phyloP scores from a whole-genome alignment of 64 coral and sea anemone genomes.

The Pachyseris speciosa region DNA sequence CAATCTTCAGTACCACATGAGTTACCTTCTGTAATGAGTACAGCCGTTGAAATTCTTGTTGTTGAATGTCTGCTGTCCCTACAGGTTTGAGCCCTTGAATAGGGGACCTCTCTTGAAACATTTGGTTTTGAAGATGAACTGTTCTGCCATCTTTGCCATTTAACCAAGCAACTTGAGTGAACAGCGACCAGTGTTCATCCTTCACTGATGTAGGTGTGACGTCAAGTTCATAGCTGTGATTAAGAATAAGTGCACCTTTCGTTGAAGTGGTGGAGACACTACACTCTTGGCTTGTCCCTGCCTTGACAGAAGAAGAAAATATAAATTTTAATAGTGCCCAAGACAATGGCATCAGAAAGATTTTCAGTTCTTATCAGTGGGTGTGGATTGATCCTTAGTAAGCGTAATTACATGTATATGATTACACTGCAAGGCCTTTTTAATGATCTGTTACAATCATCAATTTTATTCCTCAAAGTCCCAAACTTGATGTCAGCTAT shows the following conservation, averaged over 20 bases:
- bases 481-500: too few species aligned
- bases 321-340: too few species aligned
- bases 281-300: background rate
- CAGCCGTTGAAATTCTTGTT: conserved; percentile 59
- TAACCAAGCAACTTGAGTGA: conserved; percentile 67
- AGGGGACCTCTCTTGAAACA: conserved; percentile 50
- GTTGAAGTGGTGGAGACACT: background rate
- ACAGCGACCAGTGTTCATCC: conserved; percentile 59
- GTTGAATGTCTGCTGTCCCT: background rate
- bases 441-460: too few species aligned
- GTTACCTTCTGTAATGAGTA: conserved; percentile 68
- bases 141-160: conserved; percentile 54
- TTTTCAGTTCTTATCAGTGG: too few species aligned
- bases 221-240: conserved; percentile 54
- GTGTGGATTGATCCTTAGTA: too few species aligned
- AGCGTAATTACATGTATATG: too few species aligned
- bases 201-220: conserved; percentile 73
- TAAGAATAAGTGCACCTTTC: background rate
- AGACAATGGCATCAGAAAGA: too few species aligned
- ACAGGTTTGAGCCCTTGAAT: background rate
- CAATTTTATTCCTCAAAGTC: too few species aligned
- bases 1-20: conserved; percentile 77
- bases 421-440: too few species aligned
- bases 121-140: conserved; percentile 66
- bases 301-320: background rate